Evolutionary conservation across 2,113 vertebrate genomes (phyloP), one percentile per base, ranked within the genome.

Genomic region (Calypte anna): DNA sequence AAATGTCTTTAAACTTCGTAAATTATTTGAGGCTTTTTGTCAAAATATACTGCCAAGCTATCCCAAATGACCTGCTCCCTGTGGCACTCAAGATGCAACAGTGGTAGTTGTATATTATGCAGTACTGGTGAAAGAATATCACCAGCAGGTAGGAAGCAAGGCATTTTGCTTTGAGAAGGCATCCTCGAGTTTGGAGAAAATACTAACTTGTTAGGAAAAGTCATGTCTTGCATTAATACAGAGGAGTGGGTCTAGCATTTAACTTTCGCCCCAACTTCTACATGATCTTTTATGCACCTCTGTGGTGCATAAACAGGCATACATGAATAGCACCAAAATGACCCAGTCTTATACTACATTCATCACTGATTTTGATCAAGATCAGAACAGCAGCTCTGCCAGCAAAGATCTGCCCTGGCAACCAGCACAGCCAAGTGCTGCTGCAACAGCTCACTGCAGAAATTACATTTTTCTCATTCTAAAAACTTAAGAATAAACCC

Each of bases 181-280:
- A 70, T 24, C 19, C 5, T 9, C 69, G 31, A 68, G 8, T 48
- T 67, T 59, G 58, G 27, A 57, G 38, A 70, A 84, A 78, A 72
- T 28, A 76, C 13, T 0, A 3, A 23, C 30, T 62, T 78, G 16
- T 24, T 77, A 63, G 33, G 53, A 23, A 70, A 69, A 44, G 22
- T 51, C 8, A 25, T 40, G 40, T 44, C 51, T 55, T 50, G 33
- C 23, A 25, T 38, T 75, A 86, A 78, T 38, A 70, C 2, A 10
- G 81, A 38, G n/a, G 38, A 63, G 3, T 3, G 5, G 17, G 18
- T 80, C 40, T 50, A 0, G 0, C 14, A n/a, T 51, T 66, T 62
- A 18, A n/a, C 55, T 91, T 92, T 43, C 86, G 10, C 44, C 57
- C 33, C 38, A 50, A 86, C 28, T 84, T 68, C 48, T 63, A 31